phyloP scores from a whole-genome alignment of 23 tunicate species.

The Styela plicata region DNA sequence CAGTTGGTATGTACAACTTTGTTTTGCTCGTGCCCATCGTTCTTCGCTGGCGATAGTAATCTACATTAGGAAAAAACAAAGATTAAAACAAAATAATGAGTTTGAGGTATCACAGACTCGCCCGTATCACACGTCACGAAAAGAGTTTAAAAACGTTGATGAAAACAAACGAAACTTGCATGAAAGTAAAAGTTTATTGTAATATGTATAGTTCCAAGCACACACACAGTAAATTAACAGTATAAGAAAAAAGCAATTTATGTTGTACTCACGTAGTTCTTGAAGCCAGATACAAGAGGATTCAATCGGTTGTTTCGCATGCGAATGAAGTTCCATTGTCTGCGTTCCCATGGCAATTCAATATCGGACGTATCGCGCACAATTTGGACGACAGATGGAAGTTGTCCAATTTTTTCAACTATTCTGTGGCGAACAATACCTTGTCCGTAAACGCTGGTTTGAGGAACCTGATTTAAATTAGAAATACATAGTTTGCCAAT shows the following conservation, averaged over 20 bases:
- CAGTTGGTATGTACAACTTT: slow-evolving; percentile 1
- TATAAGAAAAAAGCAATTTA: too few relatives aligned
- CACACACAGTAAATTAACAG: too few relatives aligned
- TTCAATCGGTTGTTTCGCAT: slow-evolving; percentile 12
- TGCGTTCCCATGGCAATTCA: slow-evolving; percentile 17
- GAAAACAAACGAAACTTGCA: too few relatives aligned
- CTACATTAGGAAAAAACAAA: too few relatives aligned
- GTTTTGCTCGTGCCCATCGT: slow-evolving; percentile 1
- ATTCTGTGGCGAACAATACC: slow-evolving; percentile 10
- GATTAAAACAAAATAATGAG: too few relatives aligned
- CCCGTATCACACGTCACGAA: too few relatives aligned
- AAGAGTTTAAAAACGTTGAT: too few relatives aligned
- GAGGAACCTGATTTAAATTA: slow-evolving; percentile 10
- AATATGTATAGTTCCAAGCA: too few relatives aligned
- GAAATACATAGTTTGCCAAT: too few relatives aligned
- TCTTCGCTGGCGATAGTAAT: background rate
- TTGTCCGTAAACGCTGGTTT: slow-evolving; percentile 16
- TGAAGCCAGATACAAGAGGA: background rate
- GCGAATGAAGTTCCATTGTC: slow-evolving; percentile 24
- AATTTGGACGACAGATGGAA: background rate
- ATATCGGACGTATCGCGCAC: background rate
- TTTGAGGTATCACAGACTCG: too few relatives aligned
- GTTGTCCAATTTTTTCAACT: background rate
- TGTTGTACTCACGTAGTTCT: slow-evolving; percentile 6
- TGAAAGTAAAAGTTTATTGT: too few relatives aligned